Evolutionary conservation across 2,797 vertebrate genomes (phyloP).

Genomic region (Melanotaenia parkinsoni): DNA sequence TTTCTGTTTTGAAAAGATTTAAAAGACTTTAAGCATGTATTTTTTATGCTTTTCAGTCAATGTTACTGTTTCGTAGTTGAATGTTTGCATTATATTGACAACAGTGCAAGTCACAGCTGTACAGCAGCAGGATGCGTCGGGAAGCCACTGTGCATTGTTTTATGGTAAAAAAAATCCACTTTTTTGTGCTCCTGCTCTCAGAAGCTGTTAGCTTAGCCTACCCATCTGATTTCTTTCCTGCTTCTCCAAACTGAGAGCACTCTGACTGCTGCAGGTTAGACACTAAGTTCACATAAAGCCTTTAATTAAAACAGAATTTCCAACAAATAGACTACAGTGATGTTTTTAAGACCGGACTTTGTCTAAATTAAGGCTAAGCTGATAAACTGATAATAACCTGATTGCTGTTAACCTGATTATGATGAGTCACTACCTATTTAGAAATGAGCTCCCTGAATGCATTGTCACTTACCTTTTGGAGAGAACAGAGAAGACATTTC

Average conservation of each 20-base stretch:
- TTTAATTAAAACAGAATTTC: too few species aligned
- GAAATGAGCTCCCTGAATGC: slow-evolving; percentile 1
- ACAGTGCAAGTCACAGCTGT: neutral
- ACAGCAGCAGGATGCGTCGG: neutral
- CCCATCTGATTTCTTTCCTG: neutral
- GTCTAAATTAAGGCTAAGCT: too few species aligned
- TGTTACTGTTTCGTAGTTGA: neutral
- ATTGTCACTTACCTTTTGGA: neutral
- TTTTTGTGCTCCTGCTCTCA: neutral
- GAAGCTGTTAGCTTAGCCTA: neutral
- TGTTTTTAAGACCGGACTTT: too few species aligned
- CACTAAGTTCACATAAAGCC: too few species aligned
- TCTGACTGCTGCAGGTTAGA: too few species aligned
- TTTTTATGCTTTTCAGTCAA: neutral
- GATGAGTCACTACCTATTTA: neutral
- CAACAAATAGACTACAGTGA: too few species aligned
- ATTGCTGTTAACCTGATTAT: too few species aligned
- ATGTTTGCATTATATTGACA: neutral
- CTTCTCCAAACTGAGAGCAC: neutral
- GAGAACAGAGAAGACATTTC: slow-evolving; percentile 1
- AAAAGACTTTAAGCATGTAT: neutral
- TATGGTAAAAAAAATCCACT: too few species aligned
- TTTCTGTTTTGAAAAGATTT: too few species aligned
- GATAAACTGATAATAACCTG: too few species aligned
- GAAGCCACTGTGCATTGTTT: too few species aligned